Conservation (phyloP, 1,140 invertebrate species). For the Copidosoma floridanum region DNA sequence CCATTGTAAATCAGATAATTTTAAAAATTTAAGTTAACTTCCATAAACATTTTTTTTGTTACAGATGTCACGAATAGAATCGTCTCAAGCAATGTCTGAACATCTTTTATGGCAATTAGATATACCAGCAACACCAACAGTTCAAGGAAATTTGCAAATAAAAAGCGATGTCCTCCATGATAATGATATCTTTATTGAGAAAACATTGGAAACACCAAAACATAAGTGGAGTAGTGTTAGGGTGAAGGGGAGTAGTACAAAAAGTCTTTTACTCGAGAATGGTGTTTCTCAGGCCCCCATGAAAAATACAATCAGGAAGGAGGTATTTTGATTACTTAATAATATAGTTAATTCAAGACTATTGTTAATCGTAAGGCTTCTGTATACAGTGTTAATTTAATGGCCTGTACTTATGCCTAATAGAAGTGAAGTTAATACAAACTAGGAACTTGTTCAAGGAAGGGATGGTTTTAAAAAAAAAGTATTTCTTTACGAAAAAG, state of each 20-base stretch:
- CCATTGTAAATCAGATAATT: too few relatives aligned
- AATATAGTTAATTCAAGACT: too few relatives aligned
- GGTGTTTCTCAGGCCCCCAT: slow-evolving; percentile 45
- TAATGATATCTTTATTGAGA: slow-evolving; percentile 37
- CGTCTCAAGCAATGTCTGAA: slow-evolving; percentile 53
- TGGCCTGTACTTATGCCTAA: too few relatives aligned
- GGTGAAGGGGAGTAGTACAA: slow-evolving; percentile 51
- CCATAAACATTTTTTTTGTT: too few relatives aligned
- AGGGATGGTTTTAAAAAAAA: too few relatives aligned
- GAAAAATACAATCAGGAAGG: slow-evolving; percentile 46
- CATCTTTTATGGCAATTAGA: slow-evolving; percentile 51
- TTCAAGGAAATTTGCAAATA: slow-evolving; percentile 39
- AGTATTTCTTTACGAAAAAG: too few relatives aligned
- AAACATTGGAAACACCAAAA: slow-evolving; percentile 37
- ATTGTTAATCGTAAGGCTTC: too few relatives aligned
- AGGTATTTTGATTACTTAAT: slow-evolving; percentile 43
- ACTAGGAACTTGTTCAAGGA: too few relatives aligned
- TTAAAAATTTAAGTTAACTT: too few relatives aligned
- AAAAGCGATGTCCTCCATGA: slow-evolving; percentile 47
- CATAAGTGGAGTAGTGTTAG: slow-evolving; percentile 54
- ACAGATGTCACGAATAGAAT: slow-evolving; percentile 56
- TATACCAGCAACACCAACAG: slow-evolving; percentile 33
- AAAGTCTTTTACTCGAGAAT: slow-evolving; percentile 52
- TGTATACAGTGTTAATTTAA: too few relatives aligned
- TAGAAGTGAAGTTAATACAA: too few relatives aligned